Evolutionary conservation across 2,888 invertebrate species (phyloP), one percentile per base, ranked within the genome.

Genomic region (Sminthurides aquaticus): DNA sequence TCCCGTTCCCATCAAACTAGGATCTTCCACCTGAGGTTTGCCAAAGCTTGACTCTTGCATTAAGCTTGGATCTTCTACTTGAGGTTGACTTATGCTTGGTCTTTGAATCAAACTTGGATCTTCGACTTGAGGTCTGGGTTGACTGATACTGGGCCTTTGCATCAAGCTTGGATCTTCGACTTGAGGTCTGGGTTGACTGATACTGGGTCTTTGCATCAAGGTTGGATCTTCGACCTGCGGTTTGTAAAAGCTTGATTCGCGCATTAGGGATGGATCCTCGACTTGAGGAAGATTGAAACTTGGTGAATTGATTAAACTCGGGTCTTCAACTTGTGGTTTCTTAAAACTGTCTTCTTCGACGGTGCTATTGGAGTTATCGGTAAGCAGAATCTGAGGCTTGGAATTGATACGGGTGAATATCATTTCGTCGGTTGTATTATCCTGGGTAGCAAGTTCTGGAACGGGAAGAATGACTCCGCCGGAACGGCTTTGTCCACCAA

Each of bases 221-320:
- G 52, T 20, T 22, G 52, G 26, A 56, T 56, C 56, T 56, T 56
- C 56, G 11, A 25, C 56, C 25, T 56, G n/a, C n/a, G n/a, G n/a
- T n/a, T n/a, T n/a, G n/a, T n/a, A n/a, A n/a, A n/a, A n/a, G n/a
- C n/a, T n/a, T n/a, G n/a, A n/a, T n/a, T n/a, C n/a, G n/a, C n/a
- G n/a, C 43, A 34, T 34, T 18, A 26, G 3, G 25, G 3, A 24
- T 5, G 26, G 26, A 56, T 56, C 56, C 25, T 56, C 56, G 11
- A 25, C 56, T 56, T 56, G 56, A 22, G 56, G 56, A 8, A 8
- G 22, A 5, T 5, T 56, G 56, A 56, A n/a, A n/a, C n/a, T n/a
- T n/a, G n/a, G n/a, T n/a, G n/a, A n/a, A n/a, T n/a, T n/a, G n/a
- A n/a, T n/a, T n/a, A n/a, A n/a, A n/a, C n/a, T n/a, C n/a, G n/a